Evolutionary conservation across 1,140 invertebrate species (phyloP), one percentile per base, ranked within the genome.

Genomic region (Drosophila suzukii): DNA sequence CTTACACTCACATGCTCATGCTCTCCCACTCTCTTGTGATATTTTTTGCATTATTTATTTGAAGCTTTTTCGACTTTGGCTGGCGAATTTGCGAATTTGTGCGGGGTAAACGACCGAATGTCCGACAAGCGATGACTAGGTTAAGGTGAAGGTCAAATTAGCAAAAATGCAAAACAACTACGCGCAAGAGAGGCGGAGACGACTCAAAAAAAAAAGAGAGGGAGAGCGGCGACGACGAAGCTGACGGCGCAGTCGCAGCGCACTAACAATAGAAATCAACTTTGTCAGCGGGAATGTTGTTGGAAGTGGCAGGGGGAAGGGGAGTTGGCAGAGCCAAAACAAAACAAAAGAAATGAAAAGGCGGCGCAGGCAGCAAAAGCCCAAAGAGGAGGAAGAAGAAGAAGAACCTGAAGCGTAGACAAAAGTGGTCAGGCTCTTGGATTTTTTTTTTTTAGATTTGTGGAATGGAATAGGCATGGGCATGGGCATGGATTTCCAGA

Each of bases 111-210:
- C 58, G 91, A 92, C 91, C 91, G 86, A 89, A 90, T 82, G 91
- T 91, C 91, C 91, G 91, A 91, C 78, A 88, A 58, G 73, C 72
- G 77, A 84, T 91, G 91, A 92, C 91, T 92, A 92, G 91, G 91
- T 92, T 92, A 92, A 92, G 91, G 91, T 92, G 91, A 92, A 92
- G 91, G 91, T 91, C 91, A 92, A 86, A 89, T 86, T 81, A 78
- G 79, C 78, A 67, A 85, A 84, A 84, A 80, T 67, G 50, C 62
- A 90, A 85, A 85, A 66, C 82, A 75, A 65, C 66, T 55, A 66
- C 75, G 62, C 73, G 43, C 34, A 77, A 73, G 58, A 63, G 43
- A 50, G 49, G 32, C 7, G 27, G 27, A 3, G 27, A 27, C 27
- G 27, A 27, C 3, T 27, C 27, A 27, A 3, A 27, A 5, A 4